These are phyloP conservation scores for Sphyrna mokarran DNA, from an alignment of 2,113 vertebrate species.

Conservation along the genomic window DNA sequence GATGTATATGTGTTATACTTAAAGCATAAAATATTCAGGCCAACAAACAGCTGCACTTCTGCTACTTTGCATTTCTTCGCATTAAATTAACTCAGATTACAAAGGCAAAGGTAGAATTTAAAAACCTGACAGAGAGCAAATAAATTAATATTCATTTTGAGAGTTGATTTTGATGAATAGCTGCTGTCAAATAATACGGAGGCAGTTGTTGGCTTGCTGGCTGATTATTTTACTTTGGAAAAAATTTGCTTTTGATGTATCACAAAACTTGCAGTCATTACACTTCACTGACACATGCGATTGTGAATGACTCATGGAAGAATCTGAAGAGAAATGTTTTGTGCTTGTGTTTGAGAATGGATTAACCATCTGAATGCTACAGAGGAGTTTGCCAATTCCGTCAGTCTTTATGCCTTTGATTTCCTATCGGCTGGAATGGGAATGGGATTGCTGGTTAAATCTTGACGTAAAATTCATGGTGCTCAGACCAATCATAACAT, in stretches of 20 bases:
- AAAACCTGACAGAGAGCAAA: background rate
- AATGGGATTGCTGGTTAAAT: background rate
- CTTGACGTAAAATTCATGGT: background rate
- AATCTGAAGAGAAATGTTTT: background rate
- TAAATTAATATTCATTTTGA: background rate
- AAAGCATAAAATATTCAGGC: background rate
- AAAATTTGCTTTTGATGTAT: background rate
- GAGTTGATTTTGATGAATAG: background rate
- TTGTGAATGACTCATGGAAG: background rate
- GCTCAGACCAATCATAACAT: background rate
- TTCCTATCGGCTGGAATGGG: background rate
- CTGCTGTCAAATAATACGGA: background rate
- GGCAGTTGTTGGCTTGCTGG: background rate
- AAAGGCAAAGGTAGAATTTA: background rate
- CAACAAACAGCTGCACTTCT: background rate
- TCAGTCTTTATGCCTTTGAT: background rate
- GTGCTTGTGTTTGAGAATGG: background rate
- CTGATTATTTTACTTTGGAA: background rate
- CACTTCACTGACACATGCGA: background rate
- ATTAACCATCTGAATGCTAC: background rate
- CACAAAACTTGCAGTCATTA: background rate
- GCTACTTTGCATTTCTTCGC: background rate
- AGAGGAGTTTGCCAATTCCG: background rate
- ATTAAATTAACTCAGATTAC: background rate
- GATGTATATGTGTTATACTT: background rate